These are phyloP conservation scores for Drosophila leontia DNA, from an alignment of 1,140 invertebrate genomes.

Conservation along the genomic window DNA sequence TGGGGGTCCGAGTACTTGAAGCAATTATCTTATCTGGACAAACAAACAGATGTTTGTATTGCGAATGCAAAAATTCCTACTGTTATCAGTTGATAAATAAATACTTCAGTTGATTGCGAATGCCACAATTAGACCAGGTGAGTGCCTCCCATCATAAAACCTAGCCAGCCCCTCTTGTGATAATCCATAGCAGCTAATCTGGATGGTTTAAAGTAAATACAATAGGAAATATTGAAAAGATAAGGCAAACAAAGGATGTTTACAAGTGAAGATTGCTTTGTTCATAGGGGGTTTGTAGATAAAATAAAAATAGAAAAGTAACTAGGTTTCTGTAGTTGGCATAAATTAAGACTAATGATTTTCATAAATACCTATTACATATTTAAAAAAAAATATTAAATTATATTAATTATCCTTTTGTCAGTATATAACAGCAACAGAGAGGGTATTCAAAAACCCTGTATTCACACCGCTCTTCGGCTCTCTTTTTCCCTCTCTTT, in stretches of 20 bases:
- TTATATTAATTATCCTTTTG: background rate
- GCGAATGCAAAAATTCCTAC: slow-evolving; percentile 1
- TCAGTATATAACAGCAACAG: no score
- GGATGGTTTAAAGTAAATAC: background rate
- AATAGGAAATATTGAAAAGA: background rate
- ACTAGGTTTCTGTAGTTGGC: no score
- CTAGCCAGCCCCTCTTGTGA: background rate
- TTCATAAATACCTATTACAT: no score
- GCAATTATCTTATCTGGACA: slow-evolving; percentile 21
- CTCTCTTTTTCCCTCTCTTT: background rate
- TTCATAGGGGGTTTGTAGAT: background rate
- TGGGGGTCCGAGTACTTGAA: background rate
- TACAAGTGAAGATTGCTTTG: background rate
- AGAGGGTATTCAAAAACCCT: background rate
- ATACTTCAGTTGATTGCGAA: slow-evolving; percentile 30
- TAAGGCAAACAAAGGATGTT: slow-evolving; percentile 8
- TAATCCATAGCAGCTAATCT: slow-evolving; percentile 20
- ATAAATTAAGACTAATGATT: no score
- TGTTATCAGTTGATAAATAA: slow-evolving; percentile 15
- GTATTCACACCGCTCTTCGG: background rate
- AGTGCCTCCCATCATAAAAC: slow-evolving; percentile 9
- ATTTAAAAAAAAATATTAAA: background rate
- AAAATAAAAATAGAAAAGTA: background rate
- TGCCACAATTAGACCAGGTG: slow-evolving; percentile 17
- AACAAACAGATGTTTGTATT: slow-evolving; percentile 47